These are phyloP conservation scores for Lepeophtheirus salmonis DNA, from an alignment of 1,140 invertebrate genomes.

Conservation along the genomic window DNA sequence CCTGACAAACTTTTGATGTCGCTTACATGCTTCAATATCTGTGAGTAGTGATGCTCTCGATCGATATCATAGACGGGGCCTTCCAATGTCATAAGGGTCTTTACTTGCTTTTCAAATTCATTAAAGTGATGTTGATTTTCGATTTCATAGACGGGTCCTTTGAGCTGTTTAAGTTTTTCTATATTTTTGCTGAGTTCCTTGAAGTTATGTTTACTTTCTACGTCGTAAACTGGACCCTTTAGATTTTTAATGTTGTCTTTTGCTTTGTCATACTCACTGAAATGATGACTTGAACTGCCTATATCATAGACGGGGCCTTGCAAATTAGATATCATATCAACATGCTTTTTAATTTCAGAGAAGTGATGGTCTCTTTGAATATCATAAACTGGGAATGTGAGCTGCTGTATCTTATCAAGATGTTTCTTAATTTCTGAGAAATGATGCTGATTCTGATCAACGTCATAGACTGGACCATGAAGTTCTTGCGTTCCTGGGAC, in stretches of 20 bases:
- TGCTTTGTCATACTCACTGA: slow-evolving; percentile 10
- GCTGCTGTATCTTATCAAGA: not conserved
- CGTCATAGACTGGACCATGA: slow-evolving; percentile 11
- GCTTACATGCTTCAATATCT: not conserved
- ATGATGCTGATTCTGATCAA: slow-evolving; percentile 1
- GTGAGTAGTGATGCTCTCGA: not conserved
- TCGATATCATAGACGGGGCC: slow-evolving; percentile 1
- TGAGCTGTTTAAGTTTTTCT: not conserved
- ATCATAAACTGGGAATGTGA: slow-evolving; percentile 13
- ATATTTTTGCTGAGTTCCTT: not conserved
- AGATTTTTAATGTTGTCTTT: slow-evolving; percentile 8
- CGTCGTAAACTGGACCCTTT: slow-evolving; percentile 7
- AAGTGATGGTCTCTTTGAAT: slow-evolving; percentile 13
- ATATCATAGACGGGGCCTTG: slow-evolving; percentile 9
- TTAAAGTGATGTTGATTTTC: slow-evolving; percentile 6
- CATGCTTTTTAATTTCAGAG: slow-evolving; percentile 7
- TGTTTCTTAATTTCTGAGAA: slow-evolving; percentile 7
- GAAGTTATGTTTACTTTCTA: slow-evolving; percentile 7
- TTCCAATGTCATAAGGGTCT: not conserved
- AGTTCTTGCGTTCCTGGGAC: slow-evolving; percentile 12
- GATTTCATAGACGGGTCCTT: not conserved
- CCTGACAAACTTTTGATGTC: not conserved
- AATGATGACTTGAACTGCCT: slow-evolving; percentile 8
- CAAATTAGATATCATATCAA: not conserved
- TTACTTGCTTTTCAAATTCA: slow-evolving; percentile 1